Base-by-base conservation (phyloP, 2,797 vertebrate genomes). In the Gallinago nigripennis region DNA sequence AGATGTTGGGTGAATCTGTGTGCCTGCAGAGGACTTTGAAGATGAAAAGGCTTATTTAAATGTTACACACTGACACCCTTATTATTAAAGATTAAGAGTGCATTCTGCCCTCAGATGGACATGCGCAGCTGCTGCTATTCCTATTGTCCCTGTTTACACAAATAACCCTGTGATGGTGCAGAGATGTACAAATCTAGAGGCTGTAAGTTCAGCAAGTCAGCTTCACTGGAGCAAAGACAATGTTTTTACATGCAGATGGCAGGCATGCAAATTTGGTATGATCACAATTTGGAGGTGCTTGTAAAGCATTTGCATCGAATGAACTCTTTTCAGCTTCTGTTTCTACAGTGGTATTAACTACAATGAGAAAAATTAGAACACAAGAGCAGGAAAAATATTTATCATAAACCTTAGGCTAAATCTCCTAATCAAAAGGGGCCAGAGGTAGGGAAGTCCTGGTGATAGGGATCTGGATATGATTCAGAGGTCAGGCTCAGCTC, bases 1-100 rank as follows among this genome's bases (percentile, higher is more conserved):
- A 69, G 76, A 88, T 66, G 61, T 8, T 76, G 79, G 54, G 50
- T 81, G 87, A 88, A 92, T 90, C 8, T 3, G 3, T 78, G 45
- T 77, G 72, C 61, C 79, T 92, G 82, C 76, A 89, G 71, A 89
- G 61, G 84, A 75, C 85, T 92, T 92, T 83, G 77, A 92, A 94
- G 94, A 95, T 82, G 70, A 96, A 87, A 89, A 97, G 77, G 39
- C n/a, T 95, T 82, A 41, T 90, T 94, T 91, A 91, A 88, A 73
- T 91, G 70, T 76, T 86, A 90, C 24, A 56, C 80, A 33, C 68
- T 78, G 71, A 31, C 61, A 86, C 68, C 78, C 54, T 82, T 76
- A 65, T 91, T 94, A 64, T 48, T 82, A 53, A 88, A 95, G 85
- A 78, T 91, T 95, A 91, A 66, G 76, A 64, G 56, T 56, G 33